Conservation (phyloP, 1,140 invertebrate genomes). For the Apis dorsata region DNA sequence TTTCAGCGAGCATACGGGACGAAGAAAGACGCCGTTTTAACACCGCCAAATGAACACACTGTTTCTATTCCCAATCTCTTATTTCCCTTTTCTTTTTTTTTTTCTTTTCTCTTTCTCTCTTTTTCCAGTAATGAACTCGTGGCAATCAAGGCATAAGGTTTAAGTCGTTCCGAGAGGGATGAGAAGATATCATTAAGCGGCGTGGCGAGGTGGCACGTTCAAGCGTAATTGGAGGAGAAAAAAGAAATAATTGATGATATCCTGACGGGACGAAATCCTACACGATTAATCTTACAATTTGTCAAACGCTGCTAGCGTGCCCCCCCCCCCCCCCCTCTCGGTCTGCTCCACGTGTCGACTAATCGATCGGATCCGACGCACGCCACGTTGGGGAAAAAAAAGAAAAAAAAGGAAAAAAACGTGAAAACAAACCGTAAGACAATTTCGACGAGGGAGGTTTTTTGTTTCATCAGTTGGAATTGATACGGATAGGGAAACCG, state of each 20-base stretch:
- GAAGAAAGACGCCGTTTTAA: constrained; percentile 11
- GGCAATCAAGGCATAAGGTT: constrained; percentile 45
- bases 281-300: constrained; percentile 57
- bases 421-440: not conserved
- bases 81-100: not conserved
- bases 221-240: constrained; percentile 45
- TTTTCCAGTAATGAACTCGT: constrained; percentile 40
- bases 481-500: not conserved
- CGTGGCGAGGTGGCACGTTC: constrained; percentile 19
- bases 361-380: constrained; percentile 32
- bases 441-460: not conserved
- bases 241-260: constrained; percentile 55
- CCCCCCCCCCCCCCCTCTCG: not conserved
- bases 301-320: constrained; percentile 39
- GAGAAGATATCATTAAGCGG: constrained; percentile 44
- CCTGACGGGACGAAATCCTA: constrained; percentile 36
- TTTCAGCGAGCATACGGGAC: constrained; percentile 4
- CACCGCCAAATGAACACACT: constrained; percentile 8
- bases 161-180: constrained; percentile 23
- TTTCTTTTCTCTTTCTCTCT: not conserved
- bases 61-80: not conserved
- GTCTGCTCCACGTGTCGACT: constrained; percentile 35
- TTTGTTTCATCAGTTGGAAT: not conserved
- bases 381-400: not conserved
- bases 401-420: not conserved